Percentiles rank a stretch among this genome's conserved stretches.
Conservation (phyloP, 2,888 invertebrate species). For the Congeria kusceri region DNA sequence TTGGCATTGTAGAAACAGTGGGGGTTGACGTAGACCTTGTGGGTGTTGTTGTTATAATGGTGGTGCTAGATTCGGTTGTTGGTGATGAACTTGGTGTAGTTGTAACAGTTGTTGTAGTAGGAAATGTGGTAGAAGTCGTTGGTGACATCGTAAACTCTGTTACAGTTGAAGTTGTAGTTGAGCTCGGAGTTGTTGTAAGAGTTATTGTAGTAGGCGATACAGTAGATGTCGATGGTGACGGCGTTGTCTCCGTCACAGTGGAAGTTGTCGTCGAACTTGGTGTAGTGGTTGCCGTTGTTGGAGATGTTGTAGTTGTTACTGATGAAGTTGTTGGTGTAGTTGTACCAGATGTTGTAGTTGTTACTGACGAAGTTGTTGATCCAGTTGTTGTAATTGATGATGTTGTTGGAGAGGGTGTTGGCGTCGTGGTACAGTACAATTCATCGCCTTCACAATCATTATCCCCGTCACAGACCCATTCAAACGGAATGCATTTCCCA, state of each 20-base stretch:
- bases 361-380: neutral
- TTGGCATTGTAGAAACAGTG: too few relatives aligned
- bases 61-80: too few relatives aligned
- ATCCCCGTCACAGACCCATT: neutral
- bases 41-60: neutral
- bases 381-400: neutral
- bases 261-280: constrained; percentile 1
- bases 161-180: neutral
- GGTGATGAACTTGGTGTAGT: neutral
- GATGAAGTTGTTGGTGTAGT: constrained; percentile 2
- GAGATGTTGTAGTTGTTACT: neutral
- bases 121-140: neutral
- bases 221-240: constrained; percentile 9
- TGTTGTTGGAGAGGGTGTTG: constrained; percentile 7
- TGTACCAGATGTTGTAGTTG: constrained; percentile 5
- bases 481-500: neutral
- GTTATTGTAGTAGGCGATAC: neutral
- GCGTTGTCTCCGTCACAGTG: neutral
- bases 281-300: neutral
- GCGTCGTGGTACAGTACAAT: neutral
- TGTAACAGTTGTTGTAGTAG: neutral
- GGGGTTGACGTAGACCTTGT: neutral
- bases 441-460: neutral
- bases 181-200: neutral
- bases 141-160: constrained; percentile 7